Percentiles rank a stretch among this genome's conserved stretches.
These are phyloP conservation scores for Epirrhoe alternata DNA, from an alignment of 2,888 invertebrate genomes.

Conservation along the genomic window DNA sequence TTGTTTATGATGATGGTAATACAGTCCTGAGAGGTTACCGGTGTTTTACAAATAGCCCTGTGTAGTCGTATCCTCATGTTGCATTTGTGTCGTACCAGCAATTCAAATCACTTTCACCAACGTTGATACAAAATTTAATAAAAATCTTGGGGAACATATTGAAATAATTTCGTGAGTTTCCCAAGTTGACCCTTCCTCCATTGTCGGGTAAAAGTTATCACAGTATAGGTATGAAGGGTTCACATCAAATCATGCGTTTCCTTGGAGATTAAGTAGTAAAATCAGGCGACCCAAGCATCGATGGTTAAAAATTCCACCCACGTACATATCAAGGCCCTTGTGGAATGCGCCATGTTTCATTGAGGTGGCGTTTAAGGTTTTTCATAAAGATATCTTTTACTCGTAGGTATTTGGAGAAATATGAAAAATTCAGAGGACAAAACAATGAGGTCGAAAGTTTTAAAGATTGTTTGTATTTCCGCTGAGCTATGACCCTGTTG, in stretches of 20 bases:
- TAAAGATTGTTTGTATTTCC: no score
- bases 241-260: constrained; percentile 27
- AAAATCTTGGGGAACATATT: constrained; percentile 22
- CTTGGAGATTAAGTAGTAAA: constrained; percentile 31
- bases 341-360: constrained; percentile 19
- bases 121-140: constrained; percentile 22
- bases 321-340: constrained; percentile 22
- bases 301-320: constrained; percentile 19
- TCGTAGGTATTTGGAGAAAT: neutral
- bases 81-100: neutral
- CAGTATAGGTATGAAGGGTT: constrained; percentile 31
- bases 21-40: no score
- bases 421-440: no score
- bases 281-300: constrained; percentile 24
- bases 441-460: no score
- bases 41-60: no score
- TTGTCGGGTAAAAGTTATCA: constrained; percentile 33
- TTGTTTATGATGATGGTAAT: no score
- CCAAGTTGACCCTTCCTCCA: constrained; percentile 31
- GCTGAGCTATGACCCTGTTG: no score
- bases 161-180: constrained; percentile 29
- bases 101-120: constrained; percentile 4
- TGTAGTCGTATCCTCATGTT: no score
- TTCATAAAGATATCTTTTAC: constrained; percentile 2
- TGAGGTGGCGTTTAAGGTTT: constrained; percentile 9